Evolutionary conservation across 2,888 invertebrate genomes (phyloP).

Genomic region (Junonia oenone): DNA sequence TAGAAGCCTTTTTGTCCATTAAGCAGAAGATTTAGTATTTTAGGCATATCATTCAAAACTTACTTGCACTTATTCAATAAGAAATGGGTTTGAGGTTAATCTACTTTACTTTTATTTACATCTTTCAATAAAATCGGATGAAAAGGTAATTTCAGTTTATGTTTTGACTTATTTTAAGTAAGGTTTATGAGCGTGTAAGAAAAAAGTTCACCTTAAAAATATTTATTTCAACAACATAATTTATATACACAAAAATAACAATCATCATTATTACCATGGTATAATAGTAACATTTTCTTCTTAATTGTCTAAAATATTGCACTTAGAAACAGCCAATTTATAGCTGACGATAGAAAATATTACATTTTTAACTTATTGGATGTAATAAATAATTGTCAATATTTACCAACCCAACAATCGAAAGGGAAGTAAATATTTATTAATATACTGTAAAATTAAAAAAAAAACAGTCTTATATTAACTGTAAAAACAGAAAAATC

Average conservation of each 20-base stretch:
- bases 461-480: not conserved
- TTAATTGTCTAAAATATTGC: conserved; percentile 47
- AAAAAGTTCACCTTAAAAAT: conserved; percentile 3
- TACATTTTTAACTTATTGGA: not conserved
- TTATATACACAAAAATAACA: conserved; percentile 2
- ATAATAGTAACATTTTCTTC: conserved; percentile 1
- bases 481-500: not conserved
- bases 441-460: not conserved
- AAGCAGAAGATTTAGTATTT: no score
- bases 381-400: conserved; percentile 1
- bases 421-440: not conserved
- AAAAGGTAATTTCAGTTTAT: not conserved
- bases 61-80: no score
- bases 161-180: not conserved
- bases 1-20: no score
- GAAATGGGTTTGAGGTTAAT: no score
- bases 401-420: not conserved
- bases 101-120: no score
- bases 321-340: conserved; percentile 44
- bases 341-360: conserved; percentile 20
- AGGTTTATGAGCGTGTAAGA: not conserved
- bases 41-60: no score
- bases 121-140: no score
- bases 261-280: conserved; percentile 4
- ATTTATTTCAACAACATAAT: conserved; percentile 12